These are phyloP conservation scores for Palythoa heliodiscus DNA, from an alignment of 92 coral and sea anemone species.

Conservation along the genomic window DNA sequence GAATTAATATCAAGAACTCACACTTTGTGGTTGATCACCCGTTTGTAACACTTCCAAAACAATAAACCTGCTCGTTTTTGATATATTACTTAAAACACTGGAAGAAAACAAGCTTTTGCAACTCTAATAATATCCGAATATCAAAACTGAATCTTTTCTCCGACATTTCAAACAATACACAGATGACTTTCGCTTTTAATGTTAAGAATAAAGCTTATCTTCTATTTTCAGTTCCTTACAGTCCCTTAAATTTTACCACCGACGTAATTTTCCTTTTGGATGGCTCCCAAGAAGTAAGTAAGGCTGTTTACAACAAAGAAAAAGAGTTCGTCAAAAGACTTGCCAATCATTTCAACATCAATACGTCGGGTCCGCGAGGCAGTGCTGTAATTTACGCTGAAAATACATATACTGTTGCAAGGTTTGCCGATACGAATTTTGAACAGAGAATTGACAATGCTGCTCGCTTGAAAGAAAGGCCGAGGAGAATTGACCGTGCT, in stretches of 20 bases:
- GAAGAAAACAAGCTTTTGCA: no score
- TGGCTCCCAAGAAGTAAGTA: conserved; percentile 46
- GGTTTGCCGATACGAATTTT: neutral
- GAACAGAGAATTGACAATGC: neutral
- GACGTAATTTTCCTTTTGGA: conserved; percentile 67
- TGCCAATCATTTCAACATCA: conserved; percentile 42
- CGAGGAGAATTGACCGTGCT: conserved; percentile 65
- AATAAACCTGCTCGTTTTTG: no score
- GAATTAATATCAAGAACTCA: no score
- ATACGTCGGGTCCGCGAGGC: neutral
- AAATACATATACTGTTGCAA: neutral
- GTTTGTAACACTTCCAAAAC: no score
- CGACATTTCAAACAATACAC: no score
- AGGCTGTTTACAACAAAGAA: conserved; percentile 35
- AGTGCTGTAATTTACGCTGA: neutral
- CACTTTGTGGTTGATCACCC: no score
- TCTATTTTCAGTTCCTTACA: conserved; percentile 44
- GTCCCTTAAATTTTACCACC: conserved; percentile 54
- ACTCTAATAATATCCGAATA: no score
- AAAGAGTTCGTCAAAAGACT: conserved; percentile 58
- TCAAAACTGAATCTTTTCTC: no score
- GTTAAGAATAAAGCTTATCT: neutral
- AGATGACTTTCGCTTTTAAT: no score
- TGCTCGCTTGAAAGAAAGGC: conserved; percentile 48
- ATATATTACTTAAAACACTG: no score